These are phyloP conservation scores for Mionectes macconnelli DNA, from an alignment of 2,113 vertebrate genomes.

Conservation along the genomic window DNA sequence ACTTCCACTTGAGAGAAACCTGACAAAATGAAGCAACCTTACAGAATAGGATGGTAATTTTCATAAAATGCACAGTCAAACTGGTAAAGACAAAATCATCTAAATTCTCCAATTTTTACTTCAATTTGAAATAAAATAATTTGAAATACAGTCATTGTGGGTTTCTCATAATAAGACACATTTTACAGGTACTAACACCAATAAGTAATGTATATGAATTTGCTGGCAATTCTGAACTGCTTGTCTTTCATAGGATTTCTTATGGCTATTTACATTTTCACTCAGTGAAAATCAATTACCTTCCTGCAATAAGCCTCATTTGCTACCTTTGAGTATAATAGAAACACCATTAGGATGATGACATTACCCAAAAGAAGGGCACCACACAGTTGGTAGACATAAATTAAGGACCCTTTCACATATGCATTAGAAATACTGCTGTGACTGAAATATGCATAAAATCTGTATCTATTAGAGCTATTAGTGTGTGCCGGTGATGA, in stretches of 20 bases:
- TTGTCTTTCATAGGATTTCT: constrained; percentile 83
- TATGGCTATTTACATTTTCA: constrained; percentile 87
- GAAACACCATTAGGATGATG: constrained; percentile 96
- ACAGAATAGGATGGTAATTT: constrained; percentile 59
- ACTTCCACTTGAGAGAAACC: constrained; percentile 54
- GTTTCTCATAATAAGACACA: constrained; percentile 30
- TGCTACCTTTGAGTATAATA: constrained; percentile 96
- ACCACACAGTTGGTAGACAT: constrained; percentile 94
- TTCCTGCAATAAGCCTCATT: constrained; percentile 95
- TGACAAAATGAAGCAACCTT: constrained; percentile 56
- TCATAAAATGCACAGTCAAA: constrained; percentile 62
- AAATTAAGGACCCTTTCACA: constrained; percentile 87
- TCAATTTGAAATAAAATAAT: constrained; percentile 70
- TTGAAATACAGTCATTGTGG: constrained; percentile 66
- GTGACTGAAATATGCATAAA: constrained; percentile 90
- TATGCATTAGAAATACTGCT: constrained; percentile 89
- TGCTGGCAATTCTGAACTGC: constrained; percentile 74
- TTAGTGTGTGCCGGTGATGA: constrained; percentile 75
- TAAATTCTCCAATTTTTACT: constrained; percentile 69
- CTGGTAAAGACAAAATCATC: constrained; percentile 70
- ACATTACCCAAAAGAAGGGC: constrained; percentile 92
- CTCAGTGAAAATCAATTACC: constrained; percentile 89
- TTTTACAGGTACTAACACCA: constrained; percentile 72
- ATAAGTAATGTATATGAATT: constrained; percentile 72
- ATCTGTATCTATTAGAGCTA: constrained; percentile 84